Base-by-base conservation (phyloP, 2,113 vertebrate species). In the Hassar affinis region DNA sequence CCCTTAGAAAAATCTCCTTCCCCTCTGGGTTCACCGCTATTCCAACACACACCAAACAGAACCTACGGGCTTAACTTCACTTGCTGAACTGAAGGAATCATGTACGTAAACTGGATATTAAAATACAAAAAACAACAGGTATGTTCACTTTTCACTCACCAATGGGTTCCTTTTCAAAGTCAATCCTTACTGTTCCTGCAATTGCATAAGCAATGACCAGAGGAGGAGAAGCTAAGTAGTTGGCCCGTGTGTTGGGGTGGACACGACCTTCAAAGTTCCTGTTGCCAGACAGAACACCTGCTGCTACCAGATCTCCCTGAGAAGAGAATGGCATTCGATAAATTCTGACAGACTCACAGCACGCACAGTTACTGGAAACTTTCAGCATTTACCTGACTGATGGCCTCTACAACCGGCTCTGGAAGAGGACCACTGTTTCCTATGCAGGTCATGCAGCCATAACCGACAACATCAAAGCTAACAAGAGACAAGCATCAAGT, bases 391-490 rank as follows among this genome's bases (percentile, higher is more conserved):
- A 99, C 98, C 96, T 98, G 92, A 0, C 92, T 96, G 85, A 99
- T 96, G 80, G 98, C 97, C 82, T 97, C 96, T 49, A 98, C 96
- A 76, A 99, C 96, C 1, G 94, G 83, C 4, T 99, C 98, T 0
- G 97, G 97, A 0, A 99, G 93, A 2, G 98, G 97, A 35, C 98
- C 98, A 18, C 98, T 99, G 91, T 99, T 99, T 80, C 98, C 98
- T 77, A 99, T 99, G 87, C 98, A 99, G 3, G 98, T 99, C 98
- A 99, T 99, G 87, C 98, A 99, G 52, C 98, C 98, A 14, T 99
- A 99, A 83, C 98, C 98, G 35, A 99, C 98, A 11, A 99, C 97
- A 9, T 98, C 98, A 91, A 99, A 99, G 87, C 98, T 99, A 72
- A 42, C 57, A 17, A 81, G 35, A 27, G 80, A 11, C 64, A 77